Evolutionary conservation across 1,140 invertebrate genomes (phyloP).

Genomic region (Brachionus sp.): DNA sequence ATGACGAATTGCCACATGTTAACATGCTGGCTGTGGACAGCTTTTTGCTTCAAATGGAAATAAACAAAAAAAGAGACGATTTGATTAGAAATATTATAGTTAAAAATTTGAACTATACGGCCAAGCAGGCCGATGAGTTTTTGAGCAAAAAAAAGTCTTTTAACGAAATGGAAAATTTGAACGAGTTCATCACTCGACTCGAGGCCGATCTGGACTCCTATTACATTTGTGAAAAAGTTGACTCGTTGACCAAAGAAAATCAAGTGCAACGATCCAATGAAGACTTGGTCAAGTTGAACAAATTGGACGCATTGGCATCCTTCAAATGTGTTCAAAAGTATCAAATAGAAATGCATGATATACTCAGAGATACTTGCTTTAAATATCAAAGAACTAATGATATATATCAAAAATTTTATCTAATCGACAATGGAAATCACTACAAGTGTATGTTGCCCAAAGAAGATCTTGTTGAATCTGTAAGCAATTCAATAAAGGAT

Average conservation of each 20-base stretch:
- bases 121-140: conserved; percentile 7
- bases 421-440: conserved; percentile 43
- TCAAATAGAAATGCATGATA: not conserved
- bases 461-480: not conserved
- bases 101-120: not conserved
- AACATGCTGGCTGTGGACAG: conserved; percentile 34
- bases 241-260: not conserved
- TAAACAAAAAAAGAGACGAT: conserved; percentile 22
- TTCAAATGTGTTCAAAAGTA: conserved; percentile 39
- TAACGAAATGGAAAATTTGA: conserved; percentile 31
- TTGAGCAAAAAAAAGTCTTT: conserved; percentile 30
- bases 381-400: not conserved
- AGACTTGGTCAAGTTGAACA: conserved; percentile 36
- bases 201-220: conserved; percentile 14
- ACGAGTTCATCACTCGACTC: conserved; percentile 2
- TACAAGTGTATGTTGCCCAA: conserved; percentile 34
- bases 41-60: conserved; percentile 43
- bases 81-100: conserved; percentile 4
- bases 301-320: conserved; percentile 20
- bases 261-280: not conserved
- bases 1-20: not conserved
- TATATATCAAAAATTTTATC: conserved; percentile 10
- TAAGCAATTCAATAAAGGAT: not conserved
- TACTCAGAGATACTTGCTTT: not conserved
- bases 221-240: conserved; percentile 44